These are phyloP conservation scores for Beris chalybata DNA, from an alignment of 2,888 invertebrate species.

Conservation along the genomic window DNA sequence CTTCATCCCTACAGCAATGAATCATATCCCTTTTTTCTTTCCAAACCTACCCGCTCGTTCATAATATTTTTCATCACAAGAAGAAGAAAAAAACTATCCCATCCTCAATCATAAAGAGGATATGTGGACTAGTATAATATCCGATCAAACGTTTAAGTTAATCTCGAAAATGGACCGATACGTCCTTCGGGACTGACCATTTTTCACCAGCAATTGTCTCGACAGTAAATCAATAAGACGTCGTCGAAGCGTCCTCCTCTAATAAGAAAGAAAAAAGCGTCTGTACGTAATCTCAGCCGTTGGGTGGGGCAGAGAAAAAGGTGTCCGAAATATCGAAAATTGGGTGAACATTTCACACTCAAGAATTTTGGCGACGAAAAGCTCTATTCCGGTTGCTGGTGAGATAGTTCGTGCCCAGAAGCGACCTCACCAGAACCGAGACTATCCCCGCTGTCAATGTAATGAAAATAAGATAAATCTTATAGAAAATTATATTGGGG, in stretches of 20 bases:
- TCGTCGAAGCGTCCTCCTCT: conserved; percentile 12
- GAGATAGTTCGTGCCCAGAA: not conserved
- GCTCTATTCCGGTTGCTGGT: not conserved
- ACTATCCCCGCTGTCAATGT: not conserved
- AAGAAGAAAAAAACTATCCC: not conserved
- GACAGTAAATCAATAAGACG: conserved; percentile 39
- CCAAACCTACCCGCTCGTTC: no score
- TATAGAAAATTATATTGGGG: conserved; percentile 34
- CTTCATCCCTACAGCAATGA: no score
- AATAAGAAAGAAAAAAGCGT: conserved; percentile 10
- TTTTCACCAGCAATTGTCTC: conserved; percentile 31
- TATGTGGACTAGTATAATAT: conserved; percentile 24
- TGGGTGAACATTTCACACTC: not conserved
- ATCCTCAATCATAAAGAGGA: conserved; percentile 22
- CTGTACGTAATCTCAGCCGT: not conserved
- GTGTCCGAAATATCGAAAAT: conserved; percentile 15
- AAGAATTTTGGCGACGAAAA: not conserved
- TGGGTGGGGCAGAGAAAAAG: not conserved
- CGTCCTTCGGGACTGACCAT: conserved; percentile 31
- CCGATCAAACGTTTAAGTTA: conserved; percentile 38
- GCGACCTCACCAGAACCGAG: no score
- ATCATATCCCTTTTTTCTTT: no score
- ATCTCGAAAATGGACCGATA: conserved; percentile 38
- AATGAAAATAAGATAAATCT: conserved; percentile 35
- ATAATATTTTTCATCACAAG: no score